Base-by-base conservation (phyloP, 2,797 vertebrate species). In the Sebastes aleutianus region DNA sequence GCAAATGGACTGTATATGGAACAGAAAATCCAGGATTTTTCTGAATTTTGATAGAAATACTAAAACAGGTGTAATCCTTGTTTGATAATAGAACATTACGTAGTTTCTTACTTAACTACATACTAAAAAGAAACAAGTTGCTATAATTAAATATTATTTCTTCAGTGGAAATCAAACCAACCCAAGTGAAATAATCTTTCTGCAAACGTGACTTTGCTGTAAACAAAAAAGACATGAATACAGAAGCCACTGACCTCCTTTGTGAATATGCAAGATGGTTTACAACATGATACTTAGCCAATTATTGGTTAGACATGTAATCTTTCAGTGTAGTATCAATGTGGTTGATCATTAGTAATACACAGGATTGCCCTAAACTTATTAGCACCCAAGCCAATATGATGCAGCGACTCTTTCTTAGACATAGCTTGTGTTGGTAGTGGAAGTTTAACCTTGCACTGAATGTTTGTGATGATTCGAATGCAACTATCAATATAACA, bases 281-380 rank as follows among this genome's bases (percentile, higher is more conserved):
- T 88, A 90, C 79, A 89, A 84, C 71, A 53, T 79, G 72, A 74
- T 78, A 77, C 64, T 75, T 79, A 54, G 84, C 74, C 80, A 90
- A 79, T 92, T 90, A 91, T 88, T 89, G 87, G 77, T 90, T 69
- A 80, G 82, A 74, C 59, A 20, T 79, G 74, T 83, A 82, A 87
- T 83, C 89, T 83, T 75, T 88, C 56, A 91, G 92, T 95, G 93
- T 95, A 95, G 93, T 95, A 95, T 93, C 89, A 94, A 90, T 92
- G 86, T 87, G 91, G 94, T 93, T 94, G 92, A 94, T 95, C 90
- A 94, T 95, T 94, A 91, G 85, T 93, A 92, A 91, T 93, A 85
- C 24, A 22, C 74, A 70, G 81, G 79, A 86, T 89, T 82, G 36
- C 63, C 76, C 54, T 68, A 58, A 83, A 84, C 78, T 18, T 82